Evolutionary conservation across 2,113 vertebrate genomes (phyloP).

Genomic region (Phalacrocorax brasilianus): DNA sequence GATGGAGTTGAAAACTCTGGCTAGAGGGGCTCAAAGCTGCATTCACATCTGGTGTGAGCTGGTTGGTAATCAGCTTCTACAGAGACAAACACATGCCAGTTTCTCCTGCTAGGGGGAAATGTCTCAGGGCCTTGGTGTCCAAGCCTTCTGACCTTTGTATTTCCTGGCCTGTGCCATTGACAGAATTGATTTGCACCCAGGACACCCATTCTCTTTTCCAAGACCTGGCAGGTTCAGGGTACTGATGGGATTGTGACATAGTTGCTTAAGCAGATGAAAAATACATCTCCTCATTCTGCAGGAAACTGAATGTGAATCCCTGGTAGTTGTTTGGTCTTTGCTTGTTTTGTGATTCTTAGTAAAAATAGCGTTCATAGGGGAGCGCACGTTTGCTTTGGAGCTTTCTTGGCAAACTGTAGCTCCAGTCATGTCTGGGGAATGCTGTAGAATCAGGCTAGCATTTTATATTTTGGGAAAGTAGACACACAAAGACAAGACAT

Average conservation of each 20-base stretch:
- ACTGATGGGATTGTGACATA: background rate
- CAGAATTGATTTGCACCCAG: background rate
- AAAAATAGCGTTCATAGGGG: background rate
- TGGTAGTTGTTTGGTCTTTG: background rate
- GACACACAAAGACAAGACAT: background rate
- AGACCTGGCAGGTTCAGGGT: background rate
- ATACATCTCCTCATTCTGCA: background rate
- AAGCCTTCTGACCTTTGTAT: background rate
- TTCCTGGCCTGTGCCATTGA: background rate
- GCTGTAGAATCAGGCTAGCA: background rate
- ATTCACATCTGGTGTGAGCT: background rate
- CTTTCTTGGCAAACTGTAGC: background rate
- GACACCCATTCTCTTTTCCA: background rate
- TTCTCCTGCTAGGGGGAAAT: background rate
- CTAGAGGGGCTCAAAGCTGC: background rate
- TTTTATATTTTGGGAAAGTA: background rate
- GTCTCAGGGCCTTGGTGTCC: background rate
- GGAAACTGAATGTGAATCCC: background rate
- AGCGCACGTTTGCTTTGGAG: background rate
- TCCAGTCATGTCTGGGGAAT: background rate
- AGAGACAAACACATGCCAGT: background rate
- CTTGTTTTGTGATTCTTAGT: background rate
- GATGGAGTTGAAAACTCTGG: background rate
- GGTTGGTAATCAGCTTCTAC: background rate
- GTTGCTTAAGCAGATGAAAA: background rate